Conservation (phyloP, 2,113 vertebrate species). For the Mesocricetus auratus region DNA sequence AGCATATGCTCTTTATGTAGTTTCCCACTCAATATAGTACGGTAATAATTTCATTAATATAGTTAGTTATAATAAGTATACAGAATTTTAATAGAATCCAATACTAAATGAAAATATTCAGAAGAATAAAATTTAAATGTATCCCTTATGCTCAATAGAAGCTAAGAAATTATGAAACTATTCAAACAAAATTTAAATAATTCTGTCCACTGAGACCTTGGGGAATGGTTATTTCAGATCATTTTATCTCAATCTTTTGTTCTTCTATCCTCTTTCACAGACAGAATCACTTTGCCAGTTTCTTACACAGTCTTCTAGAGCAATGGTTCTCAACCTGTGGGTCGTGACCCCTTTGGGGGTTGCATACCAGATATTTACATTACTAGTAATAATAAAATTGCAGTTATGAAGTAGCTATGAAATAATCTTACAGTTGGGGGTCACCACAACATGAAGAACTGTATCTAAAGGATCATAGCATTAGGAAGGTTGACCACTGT, state of each 20-base stretch:
- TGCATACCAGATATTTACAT: background rate
- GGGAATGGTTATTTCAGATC: background rate
- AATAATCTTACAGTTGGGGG: background rate
- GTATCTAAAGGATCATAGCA: background rate
- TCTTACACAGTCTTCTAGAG: background rate
- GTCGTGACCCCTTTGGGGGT: background rate
- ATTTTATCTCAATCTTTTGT: conserved; percentile 21
- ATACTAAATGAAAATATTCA: background rate
- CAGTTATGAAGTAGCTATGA: background rate
- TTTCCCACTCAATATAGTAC: background rate
- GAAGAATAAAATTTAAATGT: conserved; percentile 26
- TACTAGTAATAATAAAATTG: background rate
- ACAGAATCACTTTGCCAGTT: background rate
- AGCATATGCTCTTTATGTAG: background rate
- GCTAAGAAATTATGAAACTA: conserved; percentile 14
- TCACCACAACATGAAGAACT: background rate
- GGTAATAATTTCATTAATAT: conserved; percentile 7
- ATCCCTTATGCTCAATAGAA: background rate
- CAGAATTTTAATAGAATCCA: background rate
- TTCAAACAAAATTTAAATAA: conserved; percentile 56
- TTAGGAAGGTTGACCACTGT: background rate
- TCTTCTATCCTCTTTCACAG: background rate
- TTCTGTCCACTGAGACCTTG: background rate
- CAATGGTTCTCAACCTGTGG: background rate
- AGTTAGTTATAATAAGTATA: background rate